Evolutionary conservation across 1,140 invertebrate species (phyloP).

Genomic region (Microplitis mediator): DNA sequence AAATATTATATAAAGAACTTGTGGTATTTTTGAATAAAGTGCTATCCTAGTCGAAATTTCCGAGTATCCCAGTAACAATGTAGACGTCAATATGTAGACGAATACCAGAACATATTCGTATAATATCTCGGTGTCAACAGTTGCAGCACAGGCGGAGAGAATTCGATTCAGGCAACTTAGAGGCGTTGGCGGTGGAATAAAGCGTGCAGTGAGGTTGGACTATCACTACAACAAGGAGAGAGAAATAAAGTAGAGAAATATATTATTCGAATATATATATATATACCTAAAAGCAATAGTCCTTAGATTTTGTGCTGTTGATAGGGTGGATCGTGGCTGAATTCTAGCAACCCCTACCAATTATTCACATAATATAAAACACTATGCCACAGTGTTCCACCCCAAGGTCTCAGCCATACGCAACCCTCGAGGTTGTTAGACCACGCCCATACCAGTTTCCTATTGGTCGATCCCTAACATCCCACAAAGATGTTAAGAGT

Average conservation of each 20-base stretch:
- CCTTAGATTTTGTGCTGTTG: conserved; percentile 13
- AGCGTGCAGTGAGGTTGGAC: conserved; percentile 15
- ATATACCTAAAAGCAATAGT: background rate
- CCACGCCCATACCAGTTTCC: conserved; percentile 26
- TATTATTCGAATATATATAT: conserved; percentile 6
- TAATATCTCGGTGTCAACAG: conserved; percentile 50
- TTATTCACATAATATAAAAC: conserved; percentile 52
- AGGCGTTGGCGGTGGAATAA: conserved; percentile 14
- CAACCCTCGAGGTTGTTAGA: conserved; percentile 15
- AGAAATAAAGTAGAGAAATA: background rate
- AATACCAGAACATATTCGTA: too few species aligned
- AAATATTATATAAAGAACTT: too few species aligned
- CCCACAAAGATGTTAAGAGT: conserved; percentile 47
- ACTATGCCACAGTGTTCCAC: conserved; percentile 59
- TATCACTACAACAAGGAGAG: conserved; percentile 10
- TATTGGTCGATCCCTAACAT: conserved; percentile 30
- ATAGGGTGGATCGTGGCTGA: conserved; percentile 24
- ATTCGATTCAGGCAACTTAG: conserved; percentile 42
- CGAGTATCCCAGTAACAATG: too few species aligned
- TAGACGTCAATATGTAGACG: too few species aligned
- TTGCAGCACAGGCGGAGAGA: conserved; percentile 54
- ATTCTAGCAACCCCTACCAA: conserved; percentile 40
- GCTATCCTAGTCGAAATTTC: too few species aligned
- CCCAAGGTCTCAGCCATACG: conserved; percentile 48
- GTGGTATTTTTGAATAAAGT: too few species aligned